Base-by-base conservation (phyloP, 2,888 invertebrate species). In the Gastracanthus pulcherrimus region DNA sequence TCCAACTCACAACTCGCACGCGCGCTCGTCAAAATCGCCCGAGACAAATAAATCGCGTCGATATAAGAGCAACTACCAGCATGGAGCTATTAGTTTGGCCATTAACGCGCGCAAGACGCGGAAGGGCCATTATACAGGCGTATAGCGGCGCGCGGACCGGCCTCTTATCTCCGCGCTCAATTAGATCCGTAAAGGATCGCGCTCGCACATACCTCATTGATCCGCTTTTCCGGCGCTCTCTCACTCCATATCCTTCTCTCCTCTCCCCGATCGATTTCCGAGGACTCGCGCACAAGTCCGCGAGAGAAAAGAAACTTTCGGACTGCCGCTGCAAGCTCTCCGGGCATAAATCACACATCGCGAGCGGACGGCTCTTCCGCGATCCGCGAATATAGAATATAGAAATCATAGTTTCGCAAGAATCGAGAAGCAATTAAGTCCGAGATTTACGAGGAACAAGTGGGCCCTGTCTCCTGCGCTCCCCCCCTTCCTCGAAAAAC, bases 121-220 rank as follows among this genome's bases (percentile, higher is more conserved):
- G 85, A 86, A 86, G 87, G 84, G 86, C 88, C 89, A 89, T 89
- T 89, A 87, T 87, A 85, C 86, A n/a, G n/a, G n/a, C n/a, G n/a
- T n/a, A n/a, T n/a, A 84, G 86, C 38, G 84, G 85, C 86, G 85
- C 29, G 1, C 84, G 31, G 86, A n/a, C 86, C 85, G 80, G 74
- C 85, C 86, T 86, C 89, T 90, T 90, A 90, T 90, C 90, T 90
- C 89, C 85, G 88, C 88, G 89, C 89, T 90, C 90, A 90, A 90
- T 90, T 90, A 90, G 88, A 90, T 85, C 87, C 89, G 89, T 90
- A 90, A 90, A 90, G 90, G 87, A 78, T 78, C 74, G 72, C 60
- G 9, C 86, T 41, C 66, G 86, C 87, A 83, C 86, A 87, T 87
- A 87, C 86, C 85, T 86, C 89, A 89, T 90, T 89, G 89, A 85